These are phyloP conservation scores for Unio pictorum DNA, from an alignment of 2,888 invertebrate genomes.

Conservation along the genomic window DNA sequence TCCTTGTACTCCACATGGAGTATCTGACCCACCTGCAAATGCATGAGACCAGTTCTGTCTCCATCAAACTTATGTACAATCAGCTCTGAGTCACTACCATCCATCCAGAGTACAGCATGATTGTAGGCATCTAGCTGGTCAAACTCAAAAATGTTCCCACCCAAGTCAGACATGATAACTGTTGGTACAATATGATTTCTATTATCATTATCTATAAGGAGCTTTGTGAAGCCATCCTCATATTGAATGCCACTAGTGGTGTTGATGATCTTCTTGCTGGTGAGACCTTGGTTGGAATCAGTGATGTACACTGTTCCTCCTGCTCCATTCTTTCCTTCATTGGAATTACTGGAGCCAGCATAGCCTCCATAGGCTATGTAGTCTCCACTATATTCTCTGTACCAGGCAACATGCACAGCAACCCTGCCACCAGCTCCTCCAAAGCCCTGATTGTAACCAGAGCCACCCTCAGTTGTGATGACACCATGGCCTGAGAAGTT, in stretches of 20 bases:
- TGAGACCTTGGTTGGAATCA: slow-evolving; percentile 35
- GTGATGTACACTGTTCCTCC: slow-evolving; percentile 50
- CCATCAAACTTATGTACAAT: slow-evolving; percentile 53
- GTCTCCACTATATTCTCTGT: slow-evolving; percentile 46
- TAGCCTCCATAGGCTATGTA: slow-evolving; percentile 46
- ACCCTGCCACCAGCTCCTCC: slow-evolving; percentile 56
- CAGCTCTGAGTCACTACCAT: slow-evolving; percentile 36
- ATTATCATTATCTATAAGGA: slow-evolving; percentile 53
- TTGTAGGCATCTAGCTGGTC: slow-evolving; percentile 47
- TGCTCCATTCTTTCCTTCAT: slow-evolving; percentile 42
- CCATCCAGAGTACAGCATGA: slow-evolving; percentile 47
- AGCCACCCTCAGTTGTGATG: slow-evolving; percentile 46
- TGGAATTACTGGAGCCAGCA: slow-evolving; percentile 15
- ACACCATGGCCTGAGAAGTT: slow-evolving; percentile 58
- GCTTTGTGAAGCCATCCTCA: slow-evolving; percentile 38
- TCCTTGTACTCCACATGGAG: slow-evolving; percentile 49
- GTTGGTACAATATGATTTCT: slow-evolving; percentile 50
- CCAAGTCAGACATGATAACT: slow-evolving; percentile 40
- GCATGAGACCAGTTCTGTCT: slow-evolving; percentile 55
- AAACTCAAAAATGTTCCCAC: slow-evolving; percentile 35
- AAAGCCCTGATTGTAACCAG: slow-evolving; percentile 35
- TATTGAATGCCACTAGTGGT: slow-evolving; percentile 28
- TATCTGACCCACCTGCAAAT: slow-evolving; percentile 38
- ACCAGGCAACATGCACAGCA: slow-evolving; percentile 47
- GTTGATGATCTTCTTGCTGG: slow-evolving; percentile 27